Conservation (phyloP, 2,113 vertebrate genomes). For the Tachysurus fulvidraco region DNA sequence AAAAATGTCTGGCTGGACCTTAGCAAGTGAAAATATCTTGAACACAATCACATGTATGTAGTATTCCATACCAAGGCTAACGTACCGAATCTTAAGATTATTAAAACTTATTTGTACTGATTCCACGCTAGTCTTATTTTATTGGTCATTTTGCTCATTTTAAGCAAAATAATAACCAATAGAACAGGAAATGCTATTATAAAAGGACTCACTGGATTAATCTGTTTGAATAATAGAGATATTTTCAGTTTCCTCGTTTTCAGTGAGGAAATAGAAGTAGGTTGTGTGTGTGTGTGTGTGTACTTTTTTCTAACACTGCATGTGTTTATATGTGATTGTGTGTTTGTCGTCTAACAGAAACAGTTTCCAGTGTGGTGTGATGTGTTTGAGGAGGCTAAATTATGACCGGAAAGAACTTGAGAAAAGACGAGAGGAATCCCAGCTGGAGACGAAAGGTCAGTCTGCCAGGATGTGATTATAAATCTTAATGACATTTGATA, state of each 20-base stretch:
- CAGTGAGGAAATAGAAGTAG: neutral
- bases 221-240: too few species aligned
- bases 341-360: conserved; percentile 74
- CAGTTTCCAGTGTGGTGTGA: conserved; percentile 98
- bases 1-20: neutral
- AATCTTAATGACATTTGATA: neutral
- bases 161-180: too few species aligned
- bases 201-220: too few species aligned
- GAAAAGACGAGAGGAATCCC: conserved; percentile 83
- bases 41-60: too few species aligned
- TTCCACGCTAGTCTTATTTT: too few species aligned
- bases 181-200: too few species aligned
- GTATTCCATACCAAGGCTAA: too few species aligned
- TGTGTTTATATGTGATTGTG: neutral
- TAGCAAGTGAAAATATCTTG: too few species aligned
- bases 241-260: too few species aligned
- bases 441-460: conserved; percentile 82
- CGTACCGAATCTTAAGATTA: too few species aligned
- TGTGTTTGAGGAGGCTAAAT: conserved; percentile 91
- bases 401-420: conserved; percentile 95
- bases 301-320: neutral
- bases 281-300: neutral
- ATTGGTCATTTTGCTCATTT: too few species aligned
- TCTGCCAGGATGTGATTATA: neutral
- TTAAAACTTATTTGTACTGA: too few species aligned